Evolutionary conservation across 2,113 vertebrate species (phyloP).

Genomic region (Catharus fuscescens): DNA sequence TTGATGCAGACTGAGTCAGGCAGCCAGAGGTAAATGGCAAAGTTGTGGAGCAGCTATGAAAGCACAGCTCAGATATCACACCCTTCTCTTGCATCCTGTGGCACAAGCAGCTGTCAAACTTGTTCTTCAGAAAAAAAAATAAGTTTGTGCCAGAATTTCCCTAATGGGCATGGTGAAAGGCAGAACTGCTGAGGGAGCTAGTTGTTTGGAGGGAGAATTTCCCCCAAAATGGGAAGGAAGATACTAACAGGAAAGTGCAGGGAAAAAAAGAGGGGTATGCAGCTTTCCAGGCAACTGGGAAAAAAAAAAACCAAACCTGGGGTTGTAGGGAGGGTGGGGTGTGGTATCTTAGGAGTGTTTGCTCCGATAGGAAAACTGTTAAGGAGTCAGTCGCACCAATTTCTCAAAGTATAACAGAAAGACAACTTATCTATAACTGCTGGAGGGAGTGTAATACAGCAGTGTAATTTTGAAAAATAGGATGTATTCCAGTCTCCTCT

Average conservation of each 20-base stretch:
- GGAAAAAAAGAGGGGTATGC: background rate
- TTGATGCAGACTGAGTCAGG: background rate
- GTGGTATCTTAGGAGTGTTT: background rate
- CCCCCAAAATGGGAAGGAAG: background rate
- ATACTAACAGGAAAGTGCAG: background rate
- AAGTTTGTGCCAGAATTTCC: background rate
- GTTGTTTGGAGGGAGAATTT: background rate
- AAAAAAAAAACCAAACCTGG: background rate
- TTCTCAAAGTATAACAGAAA: background rate
- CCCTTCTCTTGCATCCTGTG: background rate
- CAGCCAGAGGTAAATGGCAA: background rate
- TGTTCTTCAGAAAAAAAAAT: background rate
- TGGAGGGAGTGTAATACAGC: background rate
- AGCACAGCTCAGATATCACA: background rate
- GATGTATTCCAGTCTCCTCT: background rate
- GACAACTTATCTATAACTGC: background rate
- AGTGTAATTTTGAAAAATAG: background rate
- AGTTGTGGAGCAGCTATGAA: background rate
- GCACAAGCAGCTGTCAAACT: conserved; percentile 1
- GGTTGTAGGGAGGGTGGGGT: background rate
- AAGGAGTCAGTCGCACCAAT: background rate
- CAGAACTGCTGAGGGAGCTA: background rate
- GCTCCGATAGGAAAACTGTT: background rate
- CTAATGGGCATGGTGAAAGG: background rate
- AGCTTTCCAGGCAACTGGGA: background rate